Evolutionary conservation across 2,888 invertebrate species (phyloP).

Genomic region (Chrysolina oricalcia): DNA sequence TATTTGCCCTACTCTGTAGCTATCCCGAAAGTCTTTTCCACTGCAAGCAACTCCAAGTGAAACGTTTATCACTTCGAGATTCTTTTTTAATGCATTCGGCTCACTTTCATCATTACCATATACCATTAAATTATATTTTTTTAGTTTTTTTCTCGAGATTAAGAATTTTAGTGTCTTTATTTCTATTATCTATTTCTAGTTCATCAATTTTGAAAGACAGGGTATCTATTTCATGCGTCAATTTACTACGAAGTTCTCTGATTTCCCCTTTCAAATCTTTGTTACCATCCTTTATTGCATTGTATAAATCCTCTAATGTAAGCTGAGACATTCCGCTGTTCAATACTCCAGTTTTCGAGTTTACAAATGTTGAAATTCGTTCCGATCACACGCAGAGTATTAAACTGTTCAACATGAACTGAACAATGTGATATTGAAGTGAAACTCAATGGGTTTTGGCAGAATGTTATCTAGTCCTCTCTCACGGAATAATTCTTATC

Average conservation of each 20-base stretch:
- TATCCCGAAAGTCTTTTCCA: constrained; percentile 12
- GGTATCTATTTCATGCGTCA: not conserved
- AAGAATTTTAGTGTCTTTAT: not conserved
- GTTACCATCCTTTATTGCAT: constrained; percentile 4
- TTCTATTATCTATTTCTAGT: not conserved
- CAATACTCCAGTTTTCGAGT: too few species aligned
- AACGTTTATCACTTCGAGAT: not conserved
- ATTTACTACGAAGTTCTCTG: not conserved
- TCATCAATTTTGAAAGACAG: not conserved
- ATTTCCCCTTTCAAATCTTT: constrained; percentile 3
- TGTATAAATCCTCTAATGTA: constrained; percentile 6
- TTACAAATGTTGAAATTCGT: too few species aligned
- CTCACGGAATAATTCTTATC: too few species aligned
- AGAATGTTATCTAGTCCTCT: too few species aligned
- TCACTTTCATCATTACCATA: constrained; percentile 6
- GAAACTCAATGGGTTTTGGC: too few species aligned
- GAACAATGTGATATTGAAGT: too few species aligned
- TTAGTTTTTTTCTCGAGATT: constrained; percentile 5
- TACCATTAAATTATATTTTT: constrained; percentile 5
- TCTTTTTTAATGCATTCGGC: not conserved
- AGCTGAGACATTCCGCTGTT: constrained; percentile 9
- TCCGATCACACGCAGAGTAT: too few species aligned
- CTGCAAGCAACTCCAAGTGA: constrained; percentile 9
- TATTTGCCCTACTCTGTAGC: not conserved
- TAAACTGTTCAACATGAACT: too few species aligned